Conservation (phyloP, 2,888 invertebrate genomes). For the Troides oblongomaculatus region DNA sequence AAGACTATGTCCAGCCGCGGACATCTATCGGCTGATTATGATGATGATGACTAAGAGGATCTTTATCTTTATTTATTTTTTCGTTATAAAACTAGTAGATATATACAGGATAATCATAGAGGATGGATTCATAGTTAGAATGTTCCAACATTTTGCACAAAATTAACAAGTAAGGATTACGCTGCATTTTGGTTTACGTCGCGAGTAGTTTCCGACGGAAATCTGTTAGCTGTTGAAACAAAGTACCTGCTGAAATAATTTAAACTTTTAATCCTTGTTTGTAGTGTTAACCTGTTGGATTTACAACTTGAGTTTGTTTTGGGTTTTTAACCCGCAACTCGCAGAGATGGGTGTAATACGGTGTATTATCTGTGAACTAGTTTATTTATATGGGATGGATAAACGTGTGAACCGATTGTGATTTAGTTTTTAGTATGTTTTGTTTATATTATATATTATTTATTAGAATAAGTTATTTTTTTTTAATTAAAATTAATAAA, state of each 20-base stretch:
- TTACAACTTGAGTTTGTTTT: conserved; percentile 17
- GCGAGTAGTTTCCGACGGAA: conserved; percentile 26
- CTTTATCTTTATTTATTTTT: not conserved
- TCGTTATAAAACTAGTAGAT: not conserved
- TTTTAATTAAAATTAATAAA: no score
- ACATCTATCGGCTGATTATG: not conserved
- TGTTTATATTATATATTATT: no score
- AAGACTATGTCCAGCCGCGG: not conserved
- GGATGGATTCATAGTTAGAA: conserved; percentile 1
- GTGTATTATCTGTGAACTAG: no score
- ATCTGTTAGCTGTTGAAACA: conserved; percentile 27
- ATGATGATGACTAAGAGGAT: not conserved
- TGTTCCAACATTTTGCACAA: conserved; percentile 7
- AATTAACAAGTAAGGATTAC: conserved; percentile 28
- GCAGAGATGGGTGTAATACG: no score
- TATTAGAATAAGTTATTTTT: no score
- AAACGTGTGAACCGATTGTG: no score
- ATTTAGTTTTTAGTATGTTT: no score
- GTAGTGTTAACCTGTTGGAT: conserved; percentile 28
- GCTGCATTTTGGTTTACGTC: conserved; percentile 18
- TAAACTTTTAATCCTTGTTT: conserved; percentile 66
- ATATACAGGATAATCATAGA: no score
- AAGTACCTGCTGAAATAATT: conserved; percentile 59
- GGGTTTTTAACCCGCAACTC: conserved; percentile 3
- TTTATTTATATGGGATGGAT: no score